Evolutionary conservation across 1,140 invertebrate genomes (phyloP), one percentile per base, ranked within the genome.

Genomic region (Ylistrum balloti): DNA sequence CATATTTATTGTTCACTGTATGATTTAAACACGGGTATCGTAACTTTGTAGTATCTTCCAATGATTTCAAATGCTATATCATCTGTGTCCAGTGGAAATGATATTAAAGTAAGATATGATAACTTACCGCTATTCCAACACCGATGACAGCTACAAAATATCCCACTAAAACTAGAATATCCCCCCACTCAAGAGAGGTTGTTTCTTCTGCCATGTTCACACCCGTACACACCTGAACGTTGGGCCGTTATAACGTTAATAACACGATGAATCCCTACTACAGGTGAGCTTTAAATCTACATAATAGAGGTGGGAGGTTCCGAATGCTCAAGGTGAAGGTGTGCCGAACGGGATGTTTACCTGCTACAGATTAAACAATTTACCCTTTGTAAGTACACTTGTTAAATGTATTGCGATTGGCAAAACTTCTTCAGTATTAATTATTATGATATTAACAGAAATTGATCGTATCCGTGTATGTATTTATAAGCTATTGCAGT

Each of bases 41-140:
- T n/a, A n/a, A n/a, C n/a, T n/a, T n/a, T n/a, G n/a, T n/a, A n/a
- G n/a, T n/a, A n/a, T n/a, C n/a, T n/a, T n/a, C n/a, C n/a, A n/a
- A n/a, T n/a, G n/a, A n/a, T n/a, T n/a, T n/a, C n/a, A n/a, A n/a
- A n/a, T n/a, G n/a, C n/a, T n/a, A n/a, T n/a, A n/a, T n/a, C n/a
- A n/a, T n/a, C n/a, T n/a, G n/a, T n/a, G n/a, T n/a, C n/a, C n/a
- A n/a, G n/a, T n/a, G n/a, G n/a, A n/a, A n/a, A n/a, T n/a, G n/a
- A n/a, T n/a, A n/a, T n/a, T n/a, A n/a, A n/a, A n/a, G n/a, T n/a
- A n/a, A n/a, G 13, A 22, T 20, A 45, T 33, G 32, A 20, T 15
- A 87, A 95, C 96, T 94, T 93, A 96, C 96, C 91, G 93, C 93
- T 34, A 96, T 91, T 86, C 96, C 96, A 10, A 95, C 94, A 17